Evolutionary conservation across 1,140 invertebrate species (phyloP), one percentile per base, ranked within the genome.

Genomic region (Eumaeus atala): DNA sequence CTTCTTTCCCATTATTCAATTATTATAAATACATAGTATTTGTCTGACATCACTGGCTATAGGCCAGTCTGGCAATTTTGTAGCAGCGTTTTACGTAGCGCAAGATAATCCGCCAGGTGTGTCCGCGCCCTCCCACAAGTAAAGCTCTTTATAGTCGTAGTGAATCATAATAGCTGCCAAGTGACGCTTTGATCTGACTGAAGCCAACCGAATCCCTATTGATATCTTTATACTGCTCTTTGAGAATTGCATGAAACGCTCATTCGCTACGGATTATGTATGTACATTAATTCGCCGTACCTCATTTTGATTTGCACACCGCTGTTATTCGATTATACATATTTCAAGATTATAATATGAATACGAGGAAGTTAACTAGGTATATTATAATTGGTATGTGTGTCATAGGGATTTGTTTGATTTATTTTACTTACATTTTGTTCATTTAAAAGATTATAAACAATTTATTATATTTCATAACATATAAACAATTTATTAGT

Each of bases 191-290:
- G 75, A 80, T 79, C 67, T 77, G 54, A 34, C 48, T 53, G 62
- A 62, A 72, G 53, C 58, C 56, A 64, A 56, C 68, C 58, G 66
- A 76, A 77, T 73, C 70, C 68, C 57, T 53, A 59, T 65, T 76
- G 76, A 84, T 79, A 74, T 74, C 72, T 84, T 81, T 74, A 79
- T 76, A 69, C 51, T 61, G 56, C 47, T 53, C 14, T 16, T 44
- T n/a, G n/a, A 44, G 40, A 16, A 16, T 18, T 17, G 16, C 40
- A 14, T n/a, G n/a, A n/a, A n/a, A 17, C 40, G 62, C 36, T 28
- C 62, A 64, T 70, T 64, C 48, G 62, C 50, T 48, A 55, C 56
- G 59, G 62, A 63, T 70, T 68, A 64, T 57, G 63, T 51, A 71
- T 68, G 61, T 62, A 49, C 62, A 68, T 71, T 68, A 62, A 66